A percentile compares a stretch with the other conserved stretches of the same genome.
Evolutionary conservation across 2,888 invertebrate genomes (phyloP).

Genomic region (Cryptus armator): DNA sequence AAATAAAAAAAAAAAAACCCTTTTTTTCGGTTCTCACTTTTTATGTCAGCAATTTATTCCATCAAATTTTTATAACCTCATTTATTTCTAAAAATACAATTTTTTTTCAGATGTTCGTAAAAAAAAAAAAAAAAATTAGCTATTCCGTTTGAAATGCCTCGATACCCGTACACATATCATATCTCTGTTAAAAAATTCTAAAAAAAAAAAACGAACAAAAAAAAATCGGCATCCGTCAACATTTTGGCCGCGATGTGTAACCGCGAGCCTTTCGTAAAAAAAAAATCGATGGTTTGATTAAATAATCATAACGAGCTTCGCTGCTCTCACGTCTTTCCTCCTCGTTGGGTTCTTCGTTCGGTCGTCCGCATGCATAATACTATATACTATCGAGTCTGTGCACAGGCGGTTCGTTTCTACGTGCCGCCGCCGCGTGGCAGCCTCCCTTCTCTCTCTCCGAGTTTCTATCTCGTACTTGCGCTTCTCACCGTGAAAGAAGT

Average conservation of each 20-base stretch:
- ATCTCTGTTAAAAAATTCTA: not conserved
- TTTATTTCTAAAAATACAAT: not conserved
- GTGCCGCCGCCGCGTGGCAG: constrained; percentile 15
- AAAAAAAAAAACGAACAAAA: not conserved
- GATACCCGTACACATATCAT: not conserved
- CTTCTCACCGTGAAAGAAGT: constrained; percentile 2
- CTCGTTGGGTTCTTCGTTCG: not conserved
- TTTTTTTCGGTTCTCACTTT: not conserved
- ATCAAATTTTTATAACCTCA: not conserved
- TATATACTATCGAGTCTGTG: constrained; percentile 25
- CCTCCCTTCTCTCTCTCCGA: constrained; percentile 15
- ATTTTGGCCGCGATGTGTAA: not conserved
- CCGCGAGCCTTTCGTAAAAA: not conserved
- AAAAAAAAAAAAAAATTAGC: not conserved
- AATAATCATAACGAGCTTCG: constrained; percentile 33
- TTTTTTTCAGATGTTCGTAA: not conserved
- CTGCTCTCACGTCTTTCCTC: constrained; percentile 13
- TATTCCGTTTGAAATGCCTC: not conserved
- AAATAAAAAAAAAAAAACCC: not conserved
- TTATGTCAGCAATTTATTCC: not conserved
- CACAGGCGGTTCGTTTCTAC: constrained; percentile 7
- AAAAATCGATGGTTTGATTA: constrained; percentile 27
- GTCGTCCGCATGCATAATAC: constrained; percentile 22
- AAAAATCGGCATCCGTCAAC: not conserved
- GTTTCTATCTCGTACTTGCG: constrained; percentile 26